phyloP scores from a whole-genome alignment of 2,888 invertebrate genomes.

The Lumbricus terrestris region DNA sequence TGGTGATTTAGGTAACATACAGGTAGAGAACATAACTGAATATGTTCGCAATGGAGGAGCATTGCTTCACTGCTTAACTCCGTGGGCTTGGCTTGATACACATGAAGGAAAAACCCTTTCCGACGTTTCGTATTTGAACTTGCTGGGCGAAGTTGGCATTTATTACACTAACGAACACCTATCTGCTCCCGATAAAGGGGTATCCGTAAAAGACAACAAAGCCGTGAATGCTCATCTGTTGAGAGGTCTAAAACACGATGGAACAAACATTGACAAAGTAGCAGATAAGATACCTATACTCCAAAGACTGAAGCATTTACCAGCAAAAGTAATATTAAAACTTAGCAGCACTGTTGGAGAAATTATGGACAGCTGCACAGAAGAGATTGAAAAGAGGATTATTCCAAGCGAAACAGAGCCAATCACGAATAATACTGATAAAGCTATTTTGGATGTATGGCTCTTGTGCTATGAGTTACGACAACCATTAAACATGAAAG shows the following conservation, averaged over 20 bases:
- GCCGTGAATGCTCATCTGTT: slow-evolving; percentile 4
- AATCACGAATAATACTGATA: neutral
- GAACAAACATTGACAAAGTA: neutral
- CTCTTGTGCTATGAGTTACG: no score
- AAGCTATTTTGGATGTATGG: no score
- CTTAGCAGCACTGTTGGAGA: neutral
- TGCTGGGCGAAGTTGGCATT: neutral
- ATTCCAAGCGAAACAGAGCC: no score
- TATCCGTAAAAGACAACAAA: neutral
- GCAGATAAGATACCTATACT: neutral
- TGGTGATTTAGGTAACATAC: neutral
- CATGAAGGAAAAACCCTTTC: slow-evolving; percentile 27
- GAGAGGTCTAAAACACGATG: neutral
- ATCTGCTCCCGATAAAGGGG: neutral
- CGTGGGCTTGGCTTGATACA: slow-evolving; percentile 39
- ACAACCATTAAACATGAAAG: slow-evolving; percentile 20
- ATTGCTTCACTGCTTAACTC: slow-evolving; percentile 35
- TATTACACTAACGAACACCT: neutral
- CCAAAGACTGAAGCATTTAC: neutral
- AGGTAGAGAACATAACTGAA: neutral
- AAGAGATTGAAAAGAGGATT: no score
- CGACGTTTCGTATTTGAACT: slow-evolving; percentile 31
- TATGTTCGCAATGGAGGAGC: slow-evolving; percentile 33
- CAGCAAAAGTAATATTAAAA: no score
- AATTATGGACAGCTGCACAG: no score